Evolutionary conservation across 2,888 invertebrate species (phyloP), one percentile per base, ranked within the genome.

Genomic region (Helicoverpa assulta): DNA sequence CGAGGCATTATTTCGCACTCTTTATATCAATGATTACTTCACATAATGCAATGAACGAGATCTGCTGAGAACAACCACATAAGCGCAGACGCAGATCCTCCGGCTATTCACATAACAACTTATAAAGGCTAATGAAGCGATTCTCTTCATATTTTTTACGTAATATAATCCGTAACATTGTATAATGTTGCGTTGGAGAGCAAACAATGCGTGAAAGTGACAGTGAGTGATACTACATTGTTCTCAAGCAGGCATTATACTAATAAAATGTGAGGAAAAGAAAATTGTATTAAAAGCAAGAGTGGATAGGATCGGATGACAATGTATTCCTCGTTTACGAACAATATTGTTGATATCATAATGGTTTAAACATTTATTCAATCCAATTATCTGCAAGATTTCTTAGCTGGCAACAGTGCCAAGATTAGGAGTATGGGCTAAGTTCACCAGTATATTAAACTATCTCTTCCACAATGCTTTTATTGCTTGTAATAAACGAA

Each of bases 161-260:
- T 73, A 73, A 78, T 59, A 33, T 40, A 43, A 67, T 51, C 53
- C 40, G 47, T 63, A 77, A 69, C 60, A 80, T 61, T 67, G 78
- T 73, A 50, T 67, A 76, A 63, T 50, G 59, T 16, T 37, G 53
- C 10, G 52, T 2, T 55, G 53, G 40, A 60, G 21, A 14, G 26
- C 56, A 72, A 70, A 86, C 87, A 86, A 88, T 84, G 81, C 76
- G 83, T 61, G 87, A 86, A 86, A 88, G 86, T 43, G 80, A 85
- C 65, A 84, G 84, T 82, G 82, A 79, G 66, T 68, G 80, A 81
- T 85, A 80, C 69, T 53, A 61, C 80, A 80, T 82, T 67, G 73
- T 82, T 83, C 76, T 61, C 78, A 78, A 71, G 75, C 70, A 40
- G 71, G 47, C 56, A 52, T 68, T 54, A 65, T 47, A 58, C 53